Conservation (phyloP, 2,888 invertebrate species). For the Polydrusus pterygomalis region DNA sequence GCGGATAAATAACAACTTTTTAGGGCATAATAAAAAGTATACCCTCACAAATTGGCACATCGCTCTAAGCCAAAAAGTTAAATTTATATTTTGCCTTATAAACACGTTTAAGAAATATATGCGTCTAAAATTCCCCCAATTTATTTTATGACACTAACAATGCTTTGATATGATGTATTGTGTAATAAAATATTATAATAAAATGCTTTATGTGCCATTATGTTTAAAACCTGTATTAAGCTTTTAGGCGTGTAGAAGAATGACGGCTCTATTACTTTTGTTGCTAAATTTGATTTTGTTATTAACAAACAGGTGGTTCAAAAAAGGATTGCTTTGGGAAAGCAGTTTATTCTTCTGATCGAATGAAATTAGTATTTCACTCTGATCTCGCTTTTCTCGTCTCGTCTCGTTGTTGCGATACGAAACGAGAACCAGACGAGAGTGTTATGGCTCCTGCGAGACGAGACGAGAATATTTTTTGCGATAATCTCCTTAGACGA, state of each 20-base stretch:
- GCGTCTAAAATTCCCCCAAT: constrained; percentile 19
- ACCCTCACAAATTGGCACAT: constrained; percentile 10
- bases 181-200: constrained; percentile 15
- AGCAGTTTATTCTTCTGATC: no score
- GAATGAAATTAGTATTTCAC: no score
- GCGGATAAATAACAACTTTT: constrained; percentile 19
- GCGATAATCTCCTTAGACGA: no score
- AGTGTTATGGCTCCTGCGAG: no score
- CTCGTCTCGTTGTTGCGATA: no score
- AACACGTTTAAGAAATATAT: constrained; percentile 19
- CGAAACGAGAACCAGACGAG: no score
- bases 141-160: constrained; percentile 4
- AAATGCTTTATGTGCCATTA: constrained; percentile 15
- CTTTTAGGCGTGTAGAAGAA: neutral
- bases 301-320: no score
- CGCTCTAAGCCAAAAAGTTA: constrained; percentile 4
- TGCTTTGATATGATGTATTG: constrained; percentile 12
- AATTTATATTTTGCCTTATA: constrained; percentile 14
- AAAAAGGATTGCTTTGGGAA: no score
- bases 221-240: constrained; percentile 6
- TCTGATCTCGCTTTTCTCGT: no score
- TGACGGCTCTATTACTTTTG: neutral
- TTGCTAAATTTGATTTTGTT: no score
- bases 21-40: constrained; percentile 13
- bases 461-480: no score